Conservation (phyloP, 2,113 vertebrate species). For the Piaya cayana region DNA sequence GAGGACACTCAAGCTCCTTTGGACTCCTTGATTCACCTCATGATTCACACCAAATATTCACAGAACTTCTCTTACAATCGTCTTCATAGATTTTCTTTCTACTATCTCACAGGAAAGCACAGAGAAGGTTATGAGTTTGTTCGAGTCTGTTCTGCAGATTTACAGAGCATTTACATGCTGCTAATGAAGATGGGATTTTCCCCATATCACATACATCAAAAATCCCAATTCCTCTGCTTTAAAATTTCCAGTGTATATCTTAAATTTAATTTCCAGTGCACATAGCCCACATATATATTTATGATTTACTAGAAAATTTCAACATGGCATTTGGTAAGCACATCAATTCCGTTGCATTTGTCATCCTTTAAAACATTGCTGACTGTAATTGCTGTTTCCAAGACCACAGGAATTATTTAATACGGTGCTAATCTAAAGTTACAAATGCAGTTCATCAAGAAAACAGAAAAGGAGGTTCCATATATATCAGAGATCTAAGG, state of each 20-base stretch:
- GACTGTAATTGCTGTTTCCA: not conserved
- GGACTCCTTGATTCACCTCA: not conserved
- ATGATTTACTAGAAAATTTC: not conserved
- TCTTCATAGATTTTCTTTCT: not conserved
- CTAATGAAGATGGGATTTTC: not conserved
- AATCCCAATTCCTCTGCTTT: not conserved
- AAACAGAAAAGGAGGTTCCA: not conserved
- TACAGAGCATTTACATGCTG: not conserved
- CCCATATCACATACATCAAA: not conserved
- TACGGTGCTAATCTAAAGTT: not conserved
- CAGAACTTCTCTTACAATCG: not conserved
- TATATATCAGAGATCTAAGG: not conserved
- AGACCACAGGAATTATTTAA: not conserved
- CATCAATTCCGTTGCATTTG: not conserved
- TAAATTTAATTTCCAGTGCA: not conserved
- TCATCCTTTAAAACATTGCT: not conserved
- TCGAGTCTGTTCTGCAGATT: not conserved
- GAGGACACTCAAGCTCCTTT: not conserved
- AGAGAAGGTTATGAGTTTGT: not conserved
- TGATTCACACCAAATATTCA: not conserved
- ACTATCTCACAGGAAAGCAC: not conserved
- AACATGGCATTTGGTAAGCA: not conserved
- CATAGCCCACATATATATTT: fast-evolving
- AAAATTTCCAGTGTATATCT: not conserved
- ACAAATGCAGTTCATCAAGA: not conserved